These are phyloP conservation scores for Euzetes globulus DNA, from an alignment of 2,888 invertebrate species.

Conservation along the genomic window DNA sequence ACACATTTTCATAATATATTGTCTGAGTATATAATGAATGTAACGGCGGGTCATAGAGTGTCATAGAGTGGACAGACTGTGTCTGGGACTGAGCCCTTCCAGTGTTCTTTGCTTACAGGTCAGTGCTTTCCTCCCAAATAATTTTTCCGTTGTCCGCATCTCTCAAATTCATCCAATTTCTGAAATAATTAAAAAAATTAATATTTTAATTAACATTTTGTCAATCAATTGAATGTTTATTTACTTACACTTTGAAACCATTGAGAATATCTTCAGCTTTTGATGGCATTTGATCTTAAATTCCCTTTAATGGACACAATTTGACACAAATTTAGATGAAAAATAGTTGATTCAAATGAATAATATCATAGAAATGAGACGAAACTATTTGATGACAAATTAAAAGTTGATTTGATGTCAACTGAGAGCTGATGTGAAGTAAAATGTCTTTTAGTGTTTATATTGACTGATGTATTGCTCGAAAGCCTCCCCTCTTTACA, in stretches of 20 bases:
- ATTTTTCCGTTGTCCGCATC: conserved; percentile 90
- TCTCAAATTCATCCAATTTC: conserved; percentile 94
- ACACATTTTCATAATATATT: no score
- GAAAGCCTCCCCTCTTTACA: background rate
- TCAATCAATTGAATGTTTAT: background rate
- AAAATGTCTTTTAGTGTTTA: conserved; percentile 19
- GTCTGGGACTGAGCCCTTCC: no score
- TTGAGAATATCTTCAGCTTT: conserved; percentile 42
- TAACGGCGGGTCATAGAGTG: conserved; percentile 4
- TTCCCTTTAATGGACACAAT: background rate
- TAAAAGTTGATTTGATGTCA: background rate
- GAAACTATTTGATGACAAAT: background rate
- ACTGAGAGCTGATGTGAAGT: background rate
- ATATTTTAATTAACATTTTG: no score
- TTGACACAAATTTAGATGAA: background rate
- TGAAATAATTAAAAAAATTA: conserved; percentile 42
- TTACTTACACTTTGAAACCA: conserved; percentile 42
- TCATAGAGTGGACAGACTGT: no score
- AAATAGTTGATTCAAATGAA: background rate
- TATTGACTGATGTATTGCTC: background rate
- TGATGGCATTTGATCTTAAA: conserved; percentile 37
- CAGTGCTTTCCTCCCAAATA: conserved; percentile 94
- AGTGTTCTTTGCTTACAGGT: conserved; percentile 63
- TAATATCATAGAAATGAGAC: conserved; percentile 1
- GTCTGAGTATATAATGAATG: no score